Conservation (phyloP, 53 echinoderm and acorn worm genomes). For the Patiria pectinifera region DNA sequence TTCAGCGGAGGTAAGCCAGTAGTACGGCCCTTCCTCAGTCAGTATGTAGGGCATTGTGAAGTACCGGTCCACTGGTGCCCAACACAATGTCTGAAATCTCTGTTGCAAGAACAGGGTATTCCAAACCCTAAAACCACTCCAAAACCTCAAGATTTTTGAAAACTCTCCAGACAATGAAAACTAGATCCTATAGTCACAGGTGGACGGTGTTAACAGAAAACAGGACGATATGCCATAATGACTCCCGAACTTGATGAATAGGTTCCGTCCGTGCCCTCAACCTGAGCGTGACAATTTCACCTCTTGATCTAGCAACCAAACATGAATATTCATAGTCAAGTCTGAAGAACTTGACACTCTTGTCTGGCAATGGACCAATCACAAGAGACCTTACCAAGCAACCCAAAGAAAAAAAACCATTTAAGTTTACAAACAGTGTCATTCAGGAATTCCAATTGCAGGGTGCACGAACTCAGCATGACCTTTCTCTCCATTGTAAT, state of each 20-base stretch:
- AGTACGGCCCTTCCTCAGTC: constrained; percentile 17
- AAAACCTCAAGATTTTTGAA: background rate
- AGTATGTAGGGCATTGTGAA: constrained; percentile 37
- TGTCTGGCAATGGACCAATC: background rate
- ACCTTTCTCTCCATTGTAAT: background rate
- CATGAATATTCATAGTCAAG: background rate
- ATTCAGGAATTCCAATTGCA: background rate
- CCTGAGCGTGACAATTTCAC: constrained; percentile 2
- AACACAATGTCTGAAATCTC: background rate
- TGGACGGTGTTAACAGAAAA: background rate
- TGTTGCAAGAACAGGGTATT: background rate
- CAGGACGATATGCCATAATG: background rate
- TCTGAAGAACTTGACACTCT: background rate
- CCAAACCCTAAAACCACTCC: background rate
- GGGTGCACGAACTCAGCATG: background rate
- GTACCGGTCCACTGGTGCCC: constrained; percentile 3
- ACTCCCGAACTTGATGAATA: background rate
- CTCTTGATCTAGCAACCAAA: background rate
- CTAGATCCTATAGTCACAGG: background rate
- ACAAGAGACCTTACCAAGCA: background rate
- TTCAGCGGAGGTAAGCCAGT: constrained; percentile 21
- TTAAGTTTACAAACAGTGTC: background rate
- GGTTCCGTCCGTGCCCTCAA: background rate
- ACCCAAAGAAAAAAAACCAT: too few species aligned
- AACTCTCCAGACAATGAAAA: background rate